A percentile compares a stretch with the other conserved stretches of the same genome.
phyloP scores from a whole-genome alignment of 2,888 invertebrate genomes.

The Cylindroiulus punctatus region DNA sequence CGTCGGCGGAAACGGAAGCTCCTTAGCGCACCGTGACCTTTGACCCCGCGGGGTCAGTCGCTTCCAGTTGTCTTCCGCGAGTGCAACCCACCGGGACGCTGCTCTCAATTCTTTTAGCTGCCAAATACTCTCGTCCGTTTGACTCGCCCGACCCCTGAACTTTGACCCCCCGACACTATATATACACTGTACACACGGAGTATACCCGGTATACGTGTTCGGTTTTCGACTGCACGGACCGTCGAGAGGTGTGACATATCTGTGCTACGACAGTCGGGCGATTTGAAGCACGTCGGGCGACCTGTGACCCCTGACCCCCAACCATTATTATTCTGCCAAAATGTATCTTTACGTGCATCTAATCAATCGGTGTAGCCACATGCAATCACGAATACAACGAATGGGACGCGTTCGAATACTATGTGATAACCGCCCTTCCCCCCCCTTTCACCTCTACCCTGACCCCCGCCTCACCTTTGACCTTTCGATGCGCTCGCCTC shows the following conservation, averaged over 20 bases:
- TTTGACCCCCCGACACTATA: not conserved
- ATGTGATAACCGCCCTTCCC: not conserved
- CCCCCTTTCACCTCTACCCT: not conserved
- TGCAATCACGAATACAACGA: constrained; percentile 34
- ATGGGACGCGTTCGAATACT: not conserved
- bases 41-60: not conserved
- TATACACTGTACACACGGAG: too few relatives aligned
- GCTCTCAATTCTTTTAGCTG: constrained; percentile 24
- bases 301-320: not conserved
- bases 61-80: not conserved
- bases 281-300: not conserved
- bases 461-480: not conserved
- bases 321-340: constrained; percentile 23
- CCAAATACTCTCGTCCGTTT: constrained; percentile 1
- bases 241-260: not conserved
- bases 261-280: not conserved
- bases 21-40: not conserved
- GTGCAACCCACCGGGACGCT: constrained; percentile 27
- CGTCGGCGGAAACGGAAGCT: not conserved
- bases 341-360: constrained; percentile 8
- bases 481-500: not conserved
- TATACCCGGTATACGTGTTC: not conserved
- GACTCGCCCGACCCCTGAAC: not conserved
- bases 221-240: not conserved
- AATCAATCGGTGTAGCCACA: constrained; percentile 16